Evolutionary conservation across 92 coral and sea anemone species (phyloP).

Genomic region (Plumapathes pennacea): DNA sequence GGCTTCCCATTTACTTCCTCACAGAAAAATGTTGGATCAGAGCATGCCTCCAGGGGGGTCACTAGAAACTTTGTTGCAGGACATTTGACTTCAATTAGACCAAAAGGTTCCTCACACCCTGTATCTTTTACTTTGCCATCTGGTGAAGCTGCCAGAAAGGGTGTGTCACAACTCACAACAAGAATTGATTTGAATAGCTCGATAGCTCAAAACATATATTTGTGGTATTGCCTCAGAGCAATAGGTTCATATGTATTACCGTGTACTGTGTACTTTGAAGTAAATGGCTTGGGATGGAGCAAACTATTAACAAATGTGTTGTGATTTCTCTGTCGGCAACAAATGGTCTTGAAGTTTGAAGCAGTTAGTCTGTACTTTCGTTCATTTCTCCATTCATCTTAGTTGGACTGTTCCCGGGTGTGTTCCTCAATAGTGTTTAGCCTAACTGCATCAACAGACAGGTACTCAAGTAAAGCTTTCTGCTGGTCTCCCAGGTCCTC

Average conservation of each 20-base stretch:
- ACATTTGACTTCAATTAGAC: slow-evolving; percentile 62
- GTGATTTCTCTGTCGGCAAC: slow-evolving; percentile 42
- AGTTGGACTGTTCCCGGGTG: slow-evolving; percentile 51
- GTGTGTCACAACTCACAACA: slow-evolving; percentile 38
- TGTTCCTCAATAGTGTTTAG: slow-evolving; percentile 43
- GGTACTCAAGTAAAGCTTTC: slow-evolving; percentile 21
- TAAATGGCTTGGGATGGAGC: slow-evolving; percentile 44
- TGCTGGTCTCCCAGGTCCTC: slow-evolving; percentile 3
- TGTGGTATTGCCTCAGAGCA: slow-evolving; percentile 47
- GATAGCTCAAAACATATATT: slow-evolving; percentile 41
- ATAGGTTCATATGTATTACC: slow-evolving; percentile 54
- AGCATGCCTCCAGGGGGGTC: slow-evolving; percentile 71
- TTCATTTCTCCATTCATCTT: slow-evolving; percentile 54
- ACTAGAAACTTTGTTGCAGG: slow-evolving; percentile 62
- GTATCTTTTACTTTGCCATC: slow-evolving; percentile 56
- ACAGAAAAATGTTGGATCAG: slow-evolving; percentile 30
- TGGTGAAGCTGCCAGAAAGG: slow-evolving; percentile 56
- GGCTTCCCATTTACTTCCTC: slow-evolving; percentile 35
- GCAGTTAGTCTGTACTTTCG: slow-evolving; percentile 58
- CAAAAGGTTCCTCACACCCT: slow-evolving; percentile 41
- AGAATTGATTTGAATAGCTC: slow-evolving; percentile 48
- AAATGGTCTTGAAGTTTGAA: slow-evolving; percentile 49
- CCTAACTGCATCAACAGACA: slow-evolving; percentile 30
- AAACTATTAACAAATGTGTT: slow-evolving; percentile 40
- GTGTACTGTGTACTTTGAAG: slow-evolving; percentile 41